Conservation (phyloP, 2,113 vertebrate genomes). For the Anguilla rostrata region DNA sequence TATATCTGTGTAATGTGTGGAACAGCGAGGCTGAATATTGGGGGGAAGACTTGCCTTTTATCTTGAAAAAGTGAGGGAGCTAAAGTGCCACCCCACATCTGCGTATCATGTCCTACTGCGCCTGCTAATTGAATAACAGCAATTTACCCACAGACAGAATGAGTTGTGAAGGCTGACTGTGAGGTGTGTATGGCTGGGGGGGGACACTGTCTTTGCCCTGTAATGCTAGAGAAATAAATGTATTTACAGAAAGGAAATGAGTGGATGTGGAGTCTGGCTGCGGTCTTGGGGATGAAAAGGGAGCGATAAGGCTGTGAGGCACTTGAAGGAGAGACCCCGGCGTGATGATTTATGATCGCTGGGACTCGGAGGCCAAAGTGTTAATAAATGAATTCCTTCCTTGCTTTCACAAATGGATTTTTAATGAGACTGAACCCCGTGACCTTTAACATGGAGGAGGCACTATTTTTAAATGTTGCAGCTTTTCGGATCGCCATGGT, state of each 20-base stretch:
- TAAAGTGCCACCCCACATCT: not conserved
- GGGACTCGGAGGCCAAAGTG: not conserved
- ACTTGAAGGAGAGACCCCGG: not conserved
- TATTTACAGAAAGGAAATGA: not conserved
- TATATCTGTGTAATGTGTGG: no score
- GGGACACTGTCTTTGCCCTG: not conserved
- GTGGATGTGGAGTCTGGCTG: not conserved
- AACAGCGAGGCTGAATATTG: no score
- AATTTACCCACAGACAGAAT: not conserved
- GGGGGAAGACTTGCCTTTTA: not conserved
- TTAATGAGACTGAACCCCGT: slow-evolving; percentile 26
- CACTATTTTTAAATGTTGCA: slow-evolving; percentile 13
- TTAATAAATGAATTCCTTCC: slow-evolving; percentile 10
- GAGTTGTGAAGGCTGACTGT: not conserved
- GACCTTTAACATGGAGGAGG: slow-evolving; percentile 7
- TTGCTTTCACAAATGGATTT: slow-evolving; percentile 22
- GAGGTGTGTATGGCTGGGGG: not conserved
- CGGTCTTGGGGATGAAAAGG: not conserved
- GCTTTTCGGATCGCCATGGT: not conserved
- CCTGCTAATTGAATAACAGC: not conserved
- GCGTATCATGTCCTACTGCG: not conserved
- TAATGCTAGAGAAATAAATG: not conserved
- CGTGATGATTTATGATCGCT: not conserved
- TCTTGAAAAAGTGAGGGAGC: no score
- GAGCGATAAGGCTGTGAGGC: not conserved